Percentiles rank a stretch among this genome's conserved stretches.
Evolutionary conservation across 2,113 vertebrate genomes (phyloP).

Genomic region (Peromyscus maniculatus): DNA sequence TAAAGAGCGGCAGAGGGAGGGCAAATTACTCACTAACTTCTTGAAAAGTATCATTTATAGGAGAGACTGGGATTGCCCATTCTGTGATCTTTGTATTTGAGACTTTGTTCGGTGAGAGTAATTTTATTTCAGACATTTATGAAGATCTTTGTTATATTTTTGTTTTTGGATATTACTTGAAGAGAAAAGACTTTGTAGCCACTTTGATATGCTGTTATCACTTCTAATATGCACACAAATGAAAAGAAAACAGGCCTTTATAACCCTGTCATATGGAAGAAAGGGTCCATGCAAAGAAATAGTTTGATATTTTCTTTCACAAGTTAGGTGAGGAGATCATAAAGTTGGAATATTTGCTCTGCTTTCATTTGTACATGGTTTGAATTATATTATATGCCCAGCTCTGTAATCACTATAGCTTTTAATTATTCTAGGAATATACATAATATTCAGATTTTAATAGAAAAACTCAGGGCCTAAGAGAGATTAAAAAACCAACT

Average conservation of each 20-base stretch:
- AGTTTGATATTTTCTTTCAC: conserved; percentile 65
- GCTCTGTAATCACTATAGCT: conserved; percentile 85
- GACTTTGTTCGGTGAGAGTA: conserved; percentile 59
- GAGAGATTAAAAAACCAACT: conserved; percentile 75
- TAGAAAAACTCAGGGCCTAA: conserved; percentile 79
- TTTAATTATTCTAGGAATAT: conserved; percentile 86
- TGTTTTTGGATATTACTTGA: conserved; percentile 59
- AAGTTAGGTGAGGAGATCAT: conserved; percentile 78
- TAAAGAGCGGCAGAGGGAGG: conserved; percentile 47
- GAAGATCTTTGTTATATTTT: conserved; percentile 60
- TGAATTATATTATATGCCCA: conserved; percentile 83
- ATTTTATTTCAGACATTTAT: conserved; percentile 49
- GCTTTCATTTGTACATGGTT: conserved; percentile 84
- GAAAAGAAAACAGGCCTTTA: not conserved
- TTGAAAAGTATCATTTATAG: conserved; percentile 13
- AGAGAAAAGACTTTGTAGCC: conserved; percentile 76
- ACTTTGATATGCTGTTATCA: conserved; percentile 62
- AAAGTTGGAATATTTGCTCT: conserved; percentile 84
- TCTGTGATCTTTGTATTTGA: conserved; percentile 52
- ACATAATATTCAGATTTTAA: conserved; percentile 81
- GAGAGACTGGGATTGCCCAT: not conserved
- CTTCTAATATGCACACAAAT: not conserved
- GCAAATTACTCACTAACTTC: conserved; percentile 22
- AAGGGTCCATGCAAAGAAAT: conserved; percentile 79
- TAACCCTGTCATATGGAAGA: conserved; percentile 49